phyloP scores from a whole-genome alignment of 2,888 invertebrate genomes.

The Hirtodrosophila trivittata region DNA sequence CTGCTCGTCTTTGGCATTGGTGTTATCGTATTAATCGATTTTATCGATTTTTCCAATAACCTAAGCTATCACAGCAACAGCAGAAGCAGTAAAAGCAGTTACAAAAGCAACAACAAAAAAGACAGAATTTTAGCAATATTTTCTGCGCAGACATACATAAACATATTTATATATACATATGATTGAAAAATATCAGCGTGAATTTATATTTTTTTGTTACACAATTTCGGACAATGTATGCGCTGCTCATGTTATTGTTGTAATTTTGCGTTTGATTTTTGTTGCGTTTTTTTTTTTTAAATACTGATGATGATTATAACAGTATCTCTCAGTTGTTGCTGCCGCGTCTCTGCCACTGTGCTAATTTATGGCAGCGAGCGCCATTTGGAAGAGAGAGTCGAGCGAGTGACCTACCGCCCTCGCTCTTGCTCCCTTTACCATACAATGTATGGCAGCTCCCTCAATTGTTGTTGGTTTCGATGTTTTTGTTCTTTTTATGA shows the following conservation, averaged over 20 bases:
- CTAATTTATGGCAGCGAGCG: slow-evolving; percentile 55
- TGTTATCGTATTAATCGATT: slow-evolving; percentile 68
- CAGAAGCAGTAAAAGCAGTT: slow-evolving; percentile 8
- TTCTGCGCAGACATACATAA: slow-evolving; percentile 8
- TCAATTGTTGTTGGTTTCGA: slow-evolving; percentile 38
- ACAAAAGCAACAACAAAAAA: slow-evolving; percentile 8
- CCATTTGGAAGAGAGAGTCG: slow-evolving; percentile 37
- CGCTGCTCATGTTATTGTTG: slow-evolving; percentile 30
- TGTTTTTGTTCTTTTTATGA: slow-evolving; percentile 29
- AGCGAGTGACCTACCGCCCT: slow-evolving; percentile 24
- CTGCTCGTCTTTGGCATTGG: slow-evolving; percentile 22
- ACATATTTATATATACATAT: neutral
- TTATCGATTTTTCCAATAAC: slow-evolving; percentile 64
- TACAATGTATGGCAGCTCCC: slow-evolving; percentile 36
- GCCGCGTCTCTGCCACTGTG: slow-evolving; percentile 56
- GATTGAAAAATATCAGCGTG: neutral
- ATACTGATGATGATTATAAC: slow-evolving; percentile 57
- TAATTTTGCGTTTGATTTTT: slow-evolving; percentile 40
- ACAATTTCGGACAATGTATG: slow-evolving; percentile 44
- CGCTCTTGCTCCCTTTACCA: slow-evolving; percentile 34
- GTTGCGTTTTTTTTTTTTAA: slow-evolving; percentile 25
- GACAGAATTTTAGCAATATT: slow-evolving; percentile 18
- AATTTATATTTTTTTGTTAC: slow-evolving; percentile 45
- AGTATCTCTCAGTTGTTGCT: slow-evolving; percentile 61
- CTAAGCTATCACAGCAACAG: slow-evolving; percentile 11